These are phyloP conservation scores for Lota lota DNA, from an alignment of 2,113 vertebrate genomes.

Conservation along the genomic window DNA sequence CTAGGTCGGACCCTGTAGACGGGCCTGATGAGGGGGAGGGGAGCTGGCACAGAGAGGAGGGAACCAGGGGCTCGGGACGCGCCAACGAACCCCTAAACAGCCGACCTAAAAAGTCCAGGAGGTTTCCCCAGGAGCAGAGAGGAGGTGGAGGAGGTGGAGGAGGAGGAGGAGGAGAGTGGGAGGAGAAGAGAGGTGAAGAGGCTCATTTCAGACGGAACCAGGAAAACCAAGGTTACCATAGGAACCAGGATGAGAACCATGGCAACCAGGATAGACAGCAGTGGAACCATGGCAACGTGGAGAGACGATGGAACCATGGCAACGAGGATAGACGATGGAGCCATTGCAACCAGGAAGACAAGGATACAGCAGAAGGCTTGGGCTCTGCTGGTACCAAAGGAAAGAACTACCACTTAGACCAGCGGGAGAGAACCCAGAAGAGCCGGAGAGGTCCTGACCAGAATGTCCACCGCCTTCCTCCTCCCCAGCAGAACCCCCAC, in stretches of 20 bases:
- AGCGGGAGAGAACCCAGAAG: slow-evolving; percentile 30
- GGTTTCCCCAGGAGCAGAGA: slow-evolving; percentile 50
- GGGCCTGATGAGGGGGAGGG: slow-evolving; percentile 38
- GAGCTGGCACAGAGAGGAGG: slow-evolving; percentile 47
- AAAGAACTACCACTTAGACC: slow-evolving; percentile 25
- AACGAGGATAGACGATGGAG: too few species aligned
- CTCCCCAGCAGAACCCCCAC: slow-evolving; percentile 70
- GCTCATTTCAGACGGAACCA: slow-evolving; percentile 6
- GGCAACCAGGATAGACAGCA: too few species aligned
- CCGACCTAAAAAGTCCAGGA: slow-evolving; percentile 44
- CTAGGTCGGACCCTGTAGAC: slow-evolving; percentile 15
- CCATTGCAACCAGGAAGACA: neutral
- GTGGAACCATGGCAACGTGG: too few species aligned
- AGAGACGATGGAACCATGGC: too few species aligned
- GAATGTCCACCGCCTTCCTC: slow-evolving; percentile 26
- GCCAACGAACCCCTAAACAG: slow-evolving; percentile 38
- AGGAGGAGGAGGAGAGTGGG: neutral
- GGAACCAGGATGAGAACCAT: too few species aligned
- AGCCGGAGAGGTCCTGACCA: slow-evolving; percentile 35
- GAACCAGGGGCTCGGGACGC: slow-evolving; percentile 4
- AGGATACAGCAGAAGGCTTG: slow-evolving; percentile 1
- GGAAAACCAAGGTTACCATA: slow-evolving; percentile 24
- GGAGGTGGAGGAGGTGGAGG: slow-evolving; percentile 36
- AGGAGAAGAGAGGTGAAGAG: slow-evolving; percentile 33
- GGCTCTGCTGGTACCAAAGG: slow-evolving; percentile 7